These are phyloP conservation scores for Linyphia triangularis DNA, from an alignment of 2,888 invertebrate species.

Conservation along the genomic window DNA sequence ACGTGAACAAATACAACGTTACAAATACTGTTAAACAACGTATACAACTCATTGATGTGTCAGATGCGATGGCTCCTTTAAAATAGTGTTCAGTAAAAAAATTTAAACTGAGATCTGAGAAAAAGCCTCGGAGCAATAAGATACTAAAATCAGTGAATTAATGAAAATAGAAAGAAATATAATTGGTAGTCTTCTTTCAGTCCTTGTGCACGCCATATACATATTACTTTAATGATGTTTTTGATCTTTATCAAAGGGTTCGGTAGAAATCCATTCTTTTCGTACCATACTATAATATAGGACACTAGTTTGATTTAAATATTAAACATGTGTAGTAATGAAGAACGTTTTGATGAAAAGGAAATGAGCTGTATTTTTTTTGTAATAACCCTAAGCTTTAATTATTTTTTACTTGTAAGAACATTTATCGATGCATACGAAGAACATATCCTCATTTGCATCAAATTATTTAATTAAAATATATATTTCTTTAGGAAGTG, in stretches of 20 bases:
- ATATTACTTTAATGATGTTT: not conserved
- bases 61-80: too few relatives aligned
- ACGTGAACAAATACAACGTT: too few relatives aligned
- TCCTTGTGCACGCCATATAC: not conserved
- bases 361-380: not conserved
- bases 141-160: not conserved
- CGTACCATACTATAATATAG: not conserved
- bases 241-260: not conserved
- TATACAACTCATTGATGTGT: too few relatives aligned
- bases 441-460: too few relatives aligned
- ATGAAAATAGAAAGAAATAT: not conserved
- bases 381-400: too few relatives aligned
- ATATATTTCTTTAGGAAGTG: too few relatives aligned
- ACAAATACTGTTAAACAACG: too few relatives aligned
- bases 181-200: not conserved
- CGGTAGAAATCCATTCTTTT: not conserved
- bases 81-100: not conserved
- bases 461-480: too few relatives aligned
- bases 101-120: not conserved
- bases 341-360: not conserved
- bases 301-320: slow-evolving; percentile 1
- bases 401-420: too few relatives aligned
- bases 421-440: too few relatives aligned
- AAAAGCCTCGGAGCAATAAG: not conserved
- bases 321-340: not conserved